These are phyloP conservation scores for Chesias legatella DNA, from an alignment of 2,888 invertebrate genomes.

Conservation along the genomic window DNA sequence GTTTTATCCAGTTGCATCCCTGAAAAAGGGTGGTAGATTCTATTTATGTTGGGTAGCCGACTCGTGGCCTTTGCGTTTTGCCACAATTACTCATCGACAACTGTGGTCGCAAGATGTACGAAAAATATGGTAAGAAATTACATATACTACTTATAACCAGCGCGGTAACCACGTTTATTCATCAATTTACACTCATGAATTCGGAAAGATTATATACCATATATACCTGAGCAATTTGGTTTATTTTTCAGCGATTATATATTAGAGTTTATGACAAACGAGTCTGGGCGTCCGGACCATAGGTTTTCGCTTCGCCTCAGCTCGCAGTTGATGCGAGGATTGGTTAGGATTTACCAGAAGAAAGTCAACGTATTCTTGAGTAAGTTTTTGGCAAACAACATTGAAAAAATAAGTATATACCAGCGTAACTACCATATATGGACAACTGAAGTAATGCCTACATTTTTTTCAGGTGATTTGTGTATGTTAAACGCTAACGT, in stretches of 20 bases:
- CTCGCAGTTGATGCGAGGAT: constrained; percentile 63
- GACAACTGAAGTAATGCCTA: too few relatives aligned
- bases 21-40: constrained; percentile 65
- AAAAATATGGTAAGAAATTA: constrained; percentile 51
- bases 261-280: constrained; percentile 55
- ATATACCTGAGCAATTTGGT: too few relatives aligned
- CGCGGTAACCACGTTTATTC: too few relatives aligned
- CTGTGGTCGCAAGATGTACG: constrained; percentile 66
- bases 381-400: constrained; percentile 35
- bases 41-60: constrained; percentile 72
- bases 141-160: neutral
- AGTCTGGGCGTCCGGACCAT: constrained; percentile 59
- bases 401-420: too few relatives aligned
- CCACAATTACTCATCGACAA: constrained; percentile 56
- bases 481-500: too few relatives aligned
- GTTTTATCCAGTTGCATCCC: constrained; percentile 66
- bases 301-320: constrained; percentile 68
- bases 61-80: constrained; percentile 68
- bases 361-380: constrained; percentile 57
- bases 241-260: constrained; percentile 53
- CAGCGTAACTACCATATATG: too few relatives aligned
- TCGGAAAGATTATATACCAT: too few relatives aligned
- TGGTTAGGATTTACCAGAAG: constrained; percentile 60
- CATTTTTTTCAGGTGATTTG: too few relatives aligned
- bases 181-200: too few relatives aligned